Conservation (phyloP, 2,888 invertebrate genomes). For the Aporophyla nigra region DNA sequence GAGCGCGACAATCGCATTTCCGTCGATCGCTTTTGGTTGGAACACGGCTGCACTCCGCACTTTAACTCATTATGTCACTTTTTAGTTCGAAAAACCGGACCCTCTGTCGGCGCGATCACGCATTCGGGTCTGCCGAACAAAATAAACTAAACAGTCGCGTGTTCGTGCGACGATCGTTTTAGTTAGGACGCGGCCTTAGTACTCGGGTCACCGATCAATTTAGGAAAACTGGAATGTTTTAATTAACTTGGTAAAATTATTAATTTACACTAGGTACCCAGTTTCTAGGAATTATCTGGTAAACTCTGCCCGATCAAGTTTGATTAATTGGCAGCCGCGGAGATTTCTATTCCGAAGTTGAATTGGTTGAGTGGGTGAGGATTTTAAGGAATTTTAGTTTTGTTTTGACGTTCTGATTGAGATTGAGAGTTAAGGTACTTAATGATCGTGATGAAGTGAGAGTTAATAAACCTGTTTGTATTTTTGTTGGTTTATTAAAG, state of each 20-base stretch:
- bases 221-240: conserved; percentile 71
- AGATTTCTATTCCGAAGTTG: conserved; percentile 45
- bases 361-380: conserved; percentile 39
- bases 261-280: conserved; percentile 74
- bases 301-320: conserved; percentile 63
- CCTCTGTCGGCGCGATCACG: background rate
- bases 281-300: conserved; percentile 72
- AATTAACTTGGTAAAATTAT: conserved; percentile 84
- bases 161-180: background rate
- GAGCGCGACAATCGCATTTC: background rate
- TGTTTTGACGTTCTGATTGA: background rate
- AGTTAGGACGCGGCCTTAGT: conserved; percentile 13
- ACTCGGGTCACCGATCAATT: conserved; percentile 62
- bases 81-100: background rate
- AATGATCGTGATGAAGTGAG: background rate
- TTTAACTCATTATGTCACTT: background rate
- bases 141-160: background rate
- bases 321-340: conserved; percentile 64
- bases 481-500: background rate
- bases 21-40: background rate
- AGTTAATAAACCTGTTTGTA: background rate
- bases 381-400: conserved; percentile 30
- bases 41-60: background rate
- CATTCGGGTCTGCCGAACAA: background rate
- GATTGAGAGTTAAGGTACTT: background rate